These are phyloP conservation scores for Hyperoplus lanceolatus DNA, from an alignment of 2,797 vertebrate genomes.

Conservation along the genomic window DNA sequence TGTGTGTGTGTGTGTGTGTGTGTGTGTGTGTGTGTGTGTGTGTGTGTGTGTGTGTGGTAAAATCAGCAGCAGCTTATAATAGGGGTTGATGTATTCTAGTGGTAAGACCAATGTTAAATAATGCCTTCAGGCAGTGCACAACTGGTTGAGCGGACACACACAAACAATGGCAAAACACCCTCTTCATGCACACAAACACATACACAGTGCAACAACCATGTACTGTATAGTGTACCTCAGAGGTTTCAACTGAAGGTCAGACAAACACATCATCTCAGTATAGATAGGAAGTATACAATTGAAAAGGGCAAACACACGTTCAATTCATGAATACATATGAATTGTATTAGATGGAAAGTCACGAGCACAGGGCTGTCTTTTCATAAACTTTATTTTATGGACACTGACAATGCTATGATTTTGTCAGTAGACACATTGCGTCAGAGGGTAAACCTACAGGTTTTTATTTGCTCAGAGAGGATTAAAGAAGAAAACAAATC, in stretches of 20 bases:
- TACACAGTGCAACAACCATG: neutral
- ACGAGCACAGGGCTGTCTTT: no score
- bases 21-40: neutral
- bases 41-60: neutral
- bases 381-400: neutral
- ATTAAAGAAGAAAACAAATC: neutral
- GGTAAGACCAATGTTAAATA: constrained; percentile 18
- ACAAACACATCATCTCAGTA: neutral
- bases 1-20: neutral
- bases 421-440: neutral
- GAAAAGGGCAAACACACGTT: neutral
- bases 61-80: constrained; percentile 8
- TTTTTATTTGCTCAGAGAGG: neutral
- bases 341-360: neutral
- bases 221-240: neutral
- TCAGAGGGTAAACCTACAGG: neutral
- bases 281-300: neutral
- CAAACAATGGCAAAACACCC: neutral
- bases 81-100: constrained; percentile 20
- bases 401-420: neutral
- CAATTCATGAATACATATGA: no score
- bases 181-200: neutral
- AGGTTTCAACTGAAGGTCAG: constrained; percentile 21
- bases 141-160: neutral
- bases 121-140: constrained; percentile 19